Evolutionary conservation across 2,888 invertebrate genomes (phyloP), one percentile per base, ranked within the genome.

Genomic region (Lingula anatina): DNA sequence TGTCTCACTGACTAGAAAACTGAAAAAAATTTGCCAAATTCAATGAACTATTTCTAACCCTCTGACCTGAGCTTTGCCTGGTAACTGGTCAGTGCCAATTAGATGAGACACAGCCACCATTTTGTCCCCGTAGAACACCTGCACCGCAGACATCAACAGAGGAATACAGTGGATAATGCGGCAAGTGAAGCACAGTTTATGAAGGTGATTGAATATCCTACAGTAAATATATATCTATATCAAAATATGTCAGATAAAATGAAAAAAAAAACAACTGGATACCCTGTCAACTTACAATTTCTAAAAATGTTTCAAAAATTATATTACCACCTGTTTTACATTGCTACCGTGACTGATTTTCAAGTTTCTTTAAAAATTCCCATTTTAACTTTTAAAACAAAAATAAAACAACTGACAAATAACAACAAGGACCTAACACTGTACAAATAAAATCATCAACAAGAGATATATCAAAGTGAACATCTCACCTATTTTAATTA

Each of bases 61-160:
- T 12, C 35, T 35, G 53, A 73, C 73, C 65, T 68, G 66, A 26
- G 57, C 44, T 5, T 62, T 59, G 28, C 62, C 57, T 20, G 80
- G 80, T 31, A 80, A 59, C 38, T 75, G 75, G 51, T 80, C 79
- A 0, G 78, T 70, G 2, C 79, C 78, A 44, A 80, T 69, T 27
- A 80, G 64, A 59, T 80, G 80, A 28, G 76, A 72, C 52, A 80
- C 76, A n/a, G 76, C 72, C 18, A 75, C 65, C 61, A 79, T 71
- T 45, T 72, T 64, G 57, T 77, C 74, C 24, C 64, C 66, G 54
- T 63, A 70, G 59, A 66, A 79, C 27, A 80, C 75, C 46, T 80
- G 75, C 12, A 80, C 71, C 50, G 76, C 75, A n/a, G 80, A 80
- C 61, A 79, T 74, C 49, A 78, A 63, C 53, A 79, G 60, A 2